Percentiles rank a stretch among this genome's conserved stretches.
Conservation (phyloP, 2,888 invertebrate genomes). For the Melanophora roralis region DNA sequence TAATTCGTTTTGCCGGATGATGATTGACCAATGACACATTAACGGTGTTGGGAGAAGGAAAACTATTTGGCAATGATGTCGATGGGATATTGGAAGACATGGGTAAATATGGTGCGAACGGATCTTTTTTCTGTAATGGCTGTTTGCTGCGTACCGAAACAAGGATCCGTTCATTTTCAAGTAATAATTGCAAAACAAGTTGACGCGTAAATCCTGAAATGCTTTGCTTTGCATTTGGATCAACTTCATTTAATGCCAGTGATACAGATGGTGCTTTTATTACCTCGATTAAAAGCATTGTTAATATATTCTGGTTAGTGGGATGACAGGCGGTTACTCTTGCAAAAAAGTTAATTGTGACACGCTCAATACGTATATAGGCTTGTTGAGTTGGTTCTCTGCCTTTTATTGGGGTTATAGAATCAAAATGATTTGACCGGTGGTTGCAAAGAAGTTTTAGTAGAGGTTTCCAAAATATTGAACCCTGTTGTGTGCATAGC, state of each 20-base stretch:
- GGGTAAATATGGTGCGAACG: conserved; percentile 65
- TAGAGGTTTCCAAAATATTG: conserved; percentile 91
- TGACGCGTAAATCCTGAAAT: conserved; percentile 93
- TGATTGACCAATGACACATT: conserved; percentile 72
- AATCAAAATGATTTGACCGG: conserved; percentile 74
- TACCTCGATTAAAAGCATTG: conserved; percentile 82
- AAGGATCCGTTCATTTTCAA: conserved; percentile 90
- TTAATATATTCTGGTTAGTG: conserved; percentile 89
- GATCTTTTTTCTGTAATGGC: conserved; percentile 73
- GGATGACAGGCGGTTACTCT: conserved; percentile 91
- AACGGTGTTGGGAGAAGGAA: conserved; percentile 64
- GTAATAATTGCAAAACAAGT: conserved; percentile 88
- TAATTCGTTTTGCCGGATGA: conserved; percentile 86
- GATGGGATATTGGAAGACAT: conserved; percentile 51
- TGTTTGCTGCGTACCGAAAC: conserved; percentile 82
- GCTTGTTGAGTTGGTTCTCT: conserved; percentile 74
- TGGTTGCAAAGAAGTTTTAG: conserved; percentile 85
- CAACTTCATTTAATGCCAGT: conserved; percentile 3
- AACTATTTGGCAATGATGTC: conserved; percentile 51
- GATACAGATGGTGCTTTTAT: conserved; percentile 66
- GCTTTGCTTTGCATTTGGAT: conserved; percentile 60
- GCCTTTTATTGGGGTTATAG: conserved; percentile 58
- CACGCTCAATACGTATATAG: conserved; percentile 83
- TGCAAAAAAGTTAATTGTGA: conserved; percentile 88
- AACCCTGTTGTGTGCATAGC: conserved; percentile 88